A percentile compares a stretch with the other conserved stretches of the same genome.
Evolutionary conservation across 64 coral and sea anemone genomes (phyloP).

Genomic region (Montipora cactus): DNA sequence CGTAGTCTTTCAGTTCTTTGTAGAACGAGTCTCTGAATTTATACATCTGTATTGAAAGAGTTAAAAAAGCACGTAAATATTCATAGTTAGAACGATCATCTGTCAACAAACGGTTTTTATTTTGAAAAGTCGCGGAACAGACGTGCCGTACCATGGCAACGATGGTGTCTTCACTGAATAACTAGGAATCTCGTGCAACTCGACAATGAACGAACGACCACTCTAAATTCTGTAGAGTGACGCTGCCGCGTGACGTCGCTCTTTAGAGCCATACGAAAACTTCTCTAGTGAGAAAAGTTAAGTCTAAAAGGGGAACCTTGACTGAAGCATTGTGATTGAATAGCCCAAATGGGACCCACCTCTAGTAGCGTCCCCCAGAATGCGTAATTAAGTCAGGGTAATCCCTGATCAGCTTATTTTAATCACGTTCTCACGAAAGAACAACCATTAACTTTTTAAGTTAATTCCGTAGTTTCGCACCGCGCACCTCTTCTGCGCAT

Average conservation of each 20-base stretch:
- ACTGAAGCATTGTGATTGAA: background rate
- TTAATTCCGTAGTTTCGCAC: background rate
- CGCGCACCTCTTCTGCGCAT: background rate
- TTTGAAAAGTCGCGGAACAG: background rate
- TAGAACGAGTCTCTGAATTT: slow-evolving; percentile 57
- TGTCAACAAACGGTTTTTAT: background rate
- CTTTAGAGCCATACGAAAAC: background rate
- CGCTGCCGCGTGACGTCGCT: background rate
- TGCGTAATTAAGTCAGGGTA: background rate
- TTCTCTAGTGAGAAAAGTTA: background rate
- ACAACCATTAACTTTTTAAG: background rate
- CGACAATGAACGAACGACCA: background rate
- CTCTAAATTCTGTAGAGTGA: background rate
- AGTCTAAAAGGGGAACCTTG: background rate
- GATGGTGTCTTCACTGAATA: background rate
- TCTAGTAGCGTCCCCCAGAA: background rate
- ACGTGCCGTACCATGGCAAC: background rate
- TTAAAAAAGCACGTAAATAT: slow-evolving; percentile 2
- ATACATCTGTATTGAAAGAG: slow-evolving; percentile 49
- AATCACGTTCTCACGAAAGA: background rate
- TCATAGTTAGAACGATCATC: background rate
- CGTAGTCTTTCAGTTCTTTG: slow-evolving; percentile 36
- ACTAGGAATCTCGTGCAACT: background rate
- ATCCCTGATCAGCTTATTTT: background rate
- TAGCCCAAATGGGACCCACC: background rate